Percentiles rank a stretch among this genome's conserved stretches.
Evolutionary conservation across 2,888 invertebrate species (phyloP).

Genomic region (Agrotis clavis): DNA sequence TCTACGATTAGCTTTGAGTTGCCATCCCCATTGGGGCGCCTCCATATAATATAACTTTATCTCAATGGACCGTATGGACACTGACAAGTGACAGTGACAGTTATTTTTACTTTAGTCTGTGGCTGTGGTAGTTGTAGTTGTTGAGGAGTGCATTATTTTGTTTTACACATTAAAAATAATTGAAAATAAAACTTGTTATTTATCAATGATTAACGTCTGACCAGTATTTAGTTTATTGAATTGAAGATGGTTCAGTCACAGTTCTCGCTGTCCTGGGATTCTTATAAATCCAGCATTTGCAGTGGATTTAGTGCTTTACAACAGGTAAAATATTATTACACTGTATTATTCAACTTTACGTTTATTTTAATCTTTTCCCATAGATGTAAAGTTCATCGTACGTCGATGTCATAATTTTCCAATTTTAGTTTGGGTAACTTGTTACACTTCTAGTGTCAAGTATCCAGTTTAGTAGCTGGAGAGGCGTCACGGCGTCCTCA

Average conservation of each 20-base stretch:
- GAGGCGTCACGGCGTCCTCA: too few relatives aligned
- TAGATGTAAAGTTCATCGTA: not conserved
- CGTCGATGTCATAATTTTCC: not conserved
- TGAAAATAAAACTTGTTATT: constrained; percentile 1
- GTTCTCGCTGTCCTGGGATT: constrained; percentile 85
- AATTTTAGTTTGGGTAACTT: not conserved
- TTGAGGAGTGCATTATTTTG: not conserved
- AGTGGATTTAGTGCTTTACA: constrained; percentile 85
- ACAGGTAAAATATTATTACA: constrained; percentile 75
- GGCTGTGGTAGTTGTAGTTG: constrained; percentile 26
- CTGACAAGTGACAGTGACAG: constrained; percentile 15
- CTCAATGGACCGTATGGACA: too few relatives aligned
- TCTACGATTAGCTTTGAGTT: too few relatives aligned
- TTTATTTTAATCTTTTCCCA: not conserved
- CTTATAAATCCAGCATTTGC: constrained; percentile 84
- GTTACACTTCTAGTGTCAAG: not conserved
- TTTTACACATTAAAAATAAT: not conserved
- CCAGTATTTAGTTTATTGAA: not conserved
- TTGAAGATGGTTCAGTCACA: constrained; percentile 80
- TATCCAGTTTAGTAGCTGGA: not conserved
- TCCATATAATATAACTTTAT: too few relatives aligned
- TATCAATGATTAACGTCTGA: not conserved
- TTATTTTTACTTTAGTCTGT: constrained; percentile 22
- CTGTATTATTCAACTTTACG: too few relatives aligned
- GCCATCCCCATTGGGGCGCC: too few relatives aligned